Conservation (phyloP, 92 coral and sea anemone species). For the Nematostella vectensis region DNA sequence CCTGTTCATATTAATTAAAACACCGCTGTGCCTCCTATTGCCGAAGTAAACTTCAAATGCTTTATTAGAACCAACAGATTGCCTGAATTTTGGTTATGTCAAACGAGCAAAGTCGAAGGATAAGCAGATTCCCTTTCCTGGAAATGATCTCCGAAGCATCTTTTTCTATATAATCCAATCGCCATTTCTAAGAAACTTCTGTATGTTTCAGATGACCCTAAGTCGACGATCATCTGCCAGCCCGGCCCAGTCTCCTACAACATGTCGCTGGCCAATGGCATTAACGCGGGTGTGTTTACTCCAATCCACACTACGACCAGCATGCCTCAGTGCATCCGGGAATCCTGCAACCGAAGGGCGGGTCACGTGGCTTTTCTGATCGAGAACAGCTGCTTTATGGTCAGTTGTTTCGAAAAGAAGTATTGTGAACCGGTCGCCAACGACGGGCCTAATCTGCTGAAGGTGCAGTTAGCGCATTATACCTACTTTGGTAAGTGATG, state of each 20-base stretch:
- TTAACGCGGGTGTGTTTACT: constrained; percentile 60
- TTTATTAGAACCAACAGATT: no score
- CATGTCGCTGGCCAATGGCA: constrained; percentile 37
- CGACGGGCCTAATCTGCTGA: constrained; percentile 10
- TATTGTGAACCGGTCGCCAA: constrained; percentile 18
- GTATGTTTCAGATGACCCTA: constrained; percentile 41
- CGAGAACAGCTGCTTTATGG: constrained; percentile 47
- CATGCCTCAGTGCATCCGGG: constrained; percentile 50
- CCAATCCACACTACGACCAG: constrained; percentile 12
- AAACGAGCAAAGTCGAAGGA: no score
- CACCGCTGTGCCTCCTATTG: no score
- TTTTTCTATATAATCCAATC: no score
- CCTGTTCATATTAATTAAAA: no score
- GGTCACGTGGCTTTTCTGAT: constrained; percentile 55
- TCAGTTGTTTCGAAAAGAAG: constrained; percentile 33
- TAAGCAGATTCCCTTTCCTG: no score
- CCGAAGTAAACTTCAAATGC: no score
- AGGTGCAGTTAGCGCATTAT: constrained; percentile 40
- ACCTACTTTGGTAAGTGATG: constrained; percentile 67
- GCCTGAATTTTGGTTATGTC: no score
- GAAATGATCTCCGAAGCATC: no score
- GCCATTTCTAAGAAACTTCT: no score
- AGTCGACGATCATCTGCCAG: constrained; percentile 57
- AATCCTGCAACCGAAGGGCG: constrained; percentile 42
- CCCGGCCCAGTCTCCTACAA: constrained; percentile 35